Base-by-base conservation (phyloP, 2,888 invertebrate species). In the Steromphala cineraria region DNA sequence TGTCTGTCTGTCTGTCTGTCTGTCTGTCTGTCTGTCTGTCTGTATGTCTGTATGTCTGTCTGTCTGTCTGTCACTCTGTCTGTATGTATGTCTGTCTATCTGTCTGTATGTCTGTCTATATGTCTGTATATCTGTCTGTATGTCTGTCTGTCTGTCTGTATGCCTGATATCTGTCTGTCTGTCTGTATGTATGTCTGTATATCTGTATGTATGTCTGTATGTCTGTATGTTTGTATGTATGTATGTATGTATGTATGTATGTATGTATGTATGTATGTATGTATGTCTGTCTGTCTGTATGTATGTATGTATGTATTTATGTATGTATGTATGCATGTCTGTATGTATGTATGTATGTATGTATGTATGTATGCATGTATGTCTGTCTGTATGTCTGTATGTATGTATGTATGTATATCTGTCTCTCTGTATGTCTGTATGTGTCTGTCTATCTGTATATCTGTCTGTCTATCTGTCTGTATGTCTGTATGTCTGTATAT, bases 351-450 rank as follows among this genome's bases (percentile, higher is more conserved):
- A 17, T 67, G 24, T 21, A 21, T 67, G 74, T 31, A 19, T 31
- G 74, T 31, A 13, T 31, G 40, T 4, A 17, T 74, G 28, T 74
- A 15, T 74, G 2, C 36, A n/a, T 28, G 67, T 67, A 3, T 7
- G n/a, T n/a, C n/a, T n/a, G n/a, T n/a, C n/a, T n/a, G n/a, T n/a
- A n/a, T n/a, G n/a, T n/a, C n/a, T n/a, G n/a, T n/a, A n/a, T n/a
- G n/a, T n/a, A n/a, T n/a, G n/a, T n/a, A n/a, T n/a, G n/a, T n/a
- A n/a, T n/a, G n/a, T 19, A 55, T n/a, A 5, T 19, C 3, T 55
- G 2, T 55, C 90, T 85, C 85, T 92, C 93, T 76, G 55, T 76
- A 31, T 55, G 76, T 76, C 31, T 76, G 55, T 55, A 55, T 62
- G 56, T 40, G 40, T 36, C 31, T 56, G 62, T 77, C 36, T 77